These are phyloP conservation scores for Lissocephala sabroskyi DNA, from an alignment of 2,888 invertebrate genomes.

Conservation along the genomic window DNA sequence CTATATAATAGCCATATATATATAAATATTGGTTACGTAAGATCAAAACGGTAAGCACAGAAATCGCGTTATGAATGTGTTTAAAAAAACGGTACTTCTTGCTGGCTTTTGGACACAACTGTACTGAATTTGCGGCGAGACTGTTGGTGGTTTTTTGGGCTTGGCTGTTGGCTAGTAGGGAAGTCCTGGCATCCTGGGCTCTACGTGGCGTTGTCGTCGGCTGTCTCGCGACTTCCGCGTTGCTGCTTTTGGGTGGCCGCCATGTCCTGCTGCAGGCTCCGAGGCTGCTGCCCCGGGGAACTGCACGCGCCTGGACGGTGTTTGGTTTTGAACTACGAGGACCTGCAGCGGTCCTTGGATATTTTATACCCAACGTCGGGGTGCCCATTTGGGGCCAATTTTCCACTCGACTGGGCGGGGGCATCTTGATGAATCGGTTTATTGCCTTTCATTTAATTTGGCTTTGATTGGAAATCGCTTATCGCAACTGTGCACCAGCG, in stretches of 20 bases:
- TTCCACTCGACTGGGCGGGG: slow-evolving; percentile 50
- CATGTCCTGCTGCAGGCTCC: background rate
- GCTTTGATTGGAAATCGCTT: slow-evolving; percentile 55
- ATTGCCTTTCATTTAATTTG: slow-evolving; percentile 51
- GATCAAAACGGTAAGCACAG: background rate
- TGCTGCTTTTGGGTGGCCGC: no score
- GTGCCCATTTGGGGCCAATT: slow-evolving; percentile 28
- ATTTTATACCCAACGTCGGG: slow-evolving; percentile 39
- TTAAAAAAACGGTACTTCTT: no score
- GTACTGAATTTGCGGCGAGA: background rate
- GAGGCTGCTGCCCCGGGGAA: slow-evolving; percentile 2
- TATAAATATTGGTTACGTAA: slow-evolving; percentile 5
- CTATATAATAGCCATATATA: slow-evolving; percentile 9
- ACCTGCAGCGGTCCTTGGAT: slow-evolving; percentile 17
- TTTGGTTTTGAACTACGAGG: slow-evolving; percentile 23
- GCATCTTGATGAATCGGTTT: slow-evolving; percentile 43
- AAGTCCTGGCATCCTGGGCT: slow-evolving; percentile 17
- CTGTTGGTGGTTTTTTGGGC: slow-evolving; percentile 10
- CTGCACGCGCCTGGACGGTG: slow-evolving; percentile 2
- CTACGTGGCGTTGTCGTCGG: no score
- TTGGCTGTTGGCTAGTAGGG: slow-evolving; percentile 39
- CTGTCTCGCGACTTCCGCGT: no score
- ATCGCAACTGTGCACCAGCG: slow-evolving; percentile 51
- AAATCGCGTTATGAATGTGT: background rate
- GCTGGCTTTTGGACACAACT: background rate